These are phyloP conservation scores for Ennomos fuscantarius DNA, from an alignment of 2,888 invertebrate species.

Conservation along the genomic window DNA sequence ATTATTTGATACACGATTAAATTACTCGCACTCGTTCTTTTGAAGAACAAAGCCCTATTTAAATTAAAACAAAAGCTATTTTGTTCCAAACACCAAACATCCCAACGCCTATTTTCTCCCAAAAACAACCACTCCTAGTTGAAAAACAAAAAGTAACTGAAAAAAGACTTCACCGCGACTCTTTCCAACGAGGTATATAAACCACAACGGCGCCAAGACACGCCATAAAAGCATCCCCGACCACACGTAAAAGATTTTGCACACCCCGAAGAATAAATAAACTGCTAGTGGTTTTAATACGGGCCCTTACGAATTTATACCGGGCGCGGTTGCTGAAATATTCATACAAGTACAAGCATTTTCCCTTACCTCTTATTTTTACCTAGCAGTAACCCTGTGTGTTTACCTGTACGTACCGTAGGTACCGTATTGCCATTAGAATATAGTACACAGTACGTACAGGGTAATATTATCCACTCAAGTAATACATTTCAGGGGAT, in stretches of 20 bases:
- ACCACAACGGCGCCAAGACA: conserved; percentile 11
- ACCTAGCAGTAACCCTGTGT: conserved; percentile 15
- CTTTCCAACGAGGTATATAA: conserved; percentile 9
- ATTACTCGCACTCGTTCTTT: too few species aligned
- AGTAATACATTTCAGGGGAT: conserved; percentile 34
- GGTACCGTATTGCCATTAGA: too few species aligned
- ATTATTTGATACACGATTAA: too few species aligned
- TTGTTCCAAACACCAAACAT: too few species aligned
- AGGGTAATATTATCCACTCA: conserved; percentile 27
- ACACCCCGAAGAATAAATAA: conserved; percentile 43
- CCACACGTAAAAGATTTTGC: conserved; percentile 26
- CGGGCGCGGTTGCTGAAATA: conserved; percentile 44
- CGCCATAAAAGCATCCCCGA: conserved; percentile 17
- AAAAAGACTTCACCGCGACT: conserved; percentile 2
- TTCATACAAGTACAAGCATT: conserved; percentile 43
- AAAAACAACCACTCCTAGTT: neutral
- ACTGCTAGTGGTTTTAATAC: conserved; percentile 46
- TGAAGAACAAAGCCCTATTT: too few species aligned
- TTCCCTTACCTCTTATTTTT: conserved; percentile 38
- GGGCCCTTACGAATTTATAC: conserved; percentile 44
- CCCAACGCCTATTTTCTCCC: too few species aligned
- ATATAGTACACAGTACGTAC: neutral
- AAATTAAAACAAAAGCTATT: too few species aligned
- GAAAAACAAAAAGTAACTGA: conserved; percentile 10
- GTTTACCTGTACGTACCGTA: conserved; percentile 13